Conservation (phyloP, 1,140 invertebrate species). For the Platyscapa corneri region DNA sequence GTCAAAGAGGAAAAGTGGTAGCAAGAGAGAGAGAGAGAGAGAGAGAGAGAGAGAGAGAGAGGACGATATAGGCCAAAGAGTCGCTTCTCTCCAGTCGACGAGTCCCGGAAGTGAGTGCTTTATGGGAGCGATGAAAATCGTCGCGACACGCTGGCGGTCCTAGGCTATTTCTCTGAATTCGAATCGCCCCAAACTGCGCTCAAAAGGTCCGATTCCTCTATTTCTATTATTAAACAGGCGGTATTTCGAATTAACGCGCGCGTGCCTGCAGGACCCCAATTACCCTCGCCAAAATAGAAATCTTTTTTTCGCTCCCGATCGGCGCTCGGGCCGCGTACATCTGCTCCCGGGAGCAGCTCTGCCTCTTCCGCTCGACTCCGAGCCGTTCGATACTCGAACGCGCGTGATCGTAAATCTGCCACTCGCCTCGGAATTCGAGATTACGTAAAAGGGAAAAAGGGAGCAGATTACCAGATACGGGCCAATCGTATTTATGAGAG, state of each 20-base stretch:
- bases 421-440: not conserved
- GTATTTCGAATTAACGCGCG: not conserved
- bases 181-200: constrained; percentile 12
- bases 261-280: not conserved
- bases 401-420: not conserved
- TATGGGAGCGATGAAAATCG: constrained; percentile 61
- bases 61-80: not conserved
- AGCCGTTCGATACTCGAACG: not conserved
- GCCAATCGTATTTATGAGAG: constrained; percentile 22
- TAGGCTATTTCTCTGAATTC: constrained; percentile 41
- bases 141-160: constrained; percentile 30
- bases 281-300: constrained; percentile 16
- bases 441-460: not conserved
- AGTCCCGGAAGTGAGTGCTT: constrained; percentile 58
- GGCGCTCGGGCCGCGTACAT: too few relatives aligned
- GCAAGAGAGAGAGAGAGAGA: not conserved
- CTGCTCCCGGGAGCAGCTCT: not conserved
- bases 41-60: constrained; percentile 4
- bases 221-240: constrained; percentile 39
- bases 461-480: not conserved
- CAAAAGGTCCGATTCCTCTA: constrained; percentile 34
- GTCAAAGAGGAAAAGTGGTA: not conserved
- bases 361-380: not conserved
- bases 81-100: not conserved
- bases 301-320: not conserved